Evolutionary conservation across 2,113 vertebrate genomes (phyloP), one percentile per base, ranked within the genome.

Genomic region (Strix aluco): DNA sequence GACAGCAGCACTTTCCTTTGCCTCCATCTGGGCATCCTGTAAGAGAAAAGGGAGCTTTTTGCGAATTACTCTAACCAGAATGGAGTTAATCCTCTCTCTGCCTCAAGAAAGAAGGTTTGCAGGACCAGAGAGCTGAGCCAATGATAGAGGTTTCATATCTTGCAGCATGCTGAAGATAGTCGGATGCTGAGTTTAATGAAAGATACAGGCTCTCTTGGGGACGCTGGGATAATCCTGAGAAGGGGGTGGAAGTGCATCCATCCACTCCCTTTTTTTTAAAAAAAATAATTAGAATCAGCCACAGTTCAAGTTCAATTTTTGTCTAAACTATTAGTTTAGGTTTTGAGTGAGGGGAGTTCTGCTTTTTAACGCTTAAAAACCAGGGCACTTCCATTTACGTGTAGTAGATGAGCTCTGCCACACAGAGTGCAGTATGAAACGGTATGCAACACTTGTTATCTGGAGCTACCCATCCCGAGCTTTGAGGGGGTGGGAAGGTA

Each of bases 341-440:
- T 47, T 90, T 88, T 71, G 38, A 74, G 5, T 42, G 70, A 88
- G 22, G 7, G 11, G 10, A 21, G 3, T 36, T 71, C 14, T 67
- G 16, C 61, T 59, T 79, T 85, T 54, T 59, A 49, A 86, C n/a
- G 26, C 11, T 34, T 51, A 38, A 32, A 81, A 69, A 23, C 8
- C 0, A 0, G 2, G 5, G 2, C 0, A 6, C 3, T 46, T 61
- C 6, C 8, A 19, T 77, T 65, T 52, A 38, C 15, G 7, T 16
- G 3, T 26, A 40, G 49, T 4, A 3, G 18, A 11, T 36, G 55
- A 74, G 15, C 40, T 81, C 29, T 49, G 16, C 52, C 46, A 26
- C 42, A n/a, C 11, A 22, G 59, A 25, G 16, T 9, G 13, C 1
- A 1, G 34, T 27, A 29, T 25, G 61, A 42, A 73, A 20, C 34